A percentile compares a stretch with the other conserved stretches of the same genome.
These are phyloP conservation scores for Linurgus olivaceus DNA, from an alignment of 2,797 vertebrate genomes.

Conservation along the genomic window DNA sequence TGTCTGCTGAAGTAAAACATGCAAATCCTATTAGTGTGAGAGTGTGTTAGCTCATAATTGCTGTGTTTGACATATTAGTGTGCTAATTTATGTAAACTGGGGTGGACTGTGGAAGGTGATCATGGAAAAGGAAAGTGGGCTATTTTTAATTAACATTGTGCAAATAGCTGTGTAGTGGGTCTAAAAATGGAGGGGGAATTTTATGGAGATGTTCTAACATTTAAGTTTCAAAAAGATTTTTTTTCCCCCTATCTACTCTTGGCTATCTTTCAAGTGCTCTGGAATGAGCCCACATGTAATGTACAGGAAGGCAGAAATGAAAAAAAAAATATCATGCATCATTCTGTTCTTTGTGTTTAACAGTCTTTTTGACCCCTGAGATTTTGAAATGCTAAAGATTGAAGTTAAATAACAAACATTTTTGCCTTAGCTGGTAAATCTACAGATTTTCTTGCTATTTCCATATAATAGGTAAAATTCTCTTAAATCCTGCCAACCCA, in stretches of 20 bases:
- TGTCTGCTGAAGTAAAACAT: not conserved
- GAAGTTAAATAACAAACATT: not conserved
- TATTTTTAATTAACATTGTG: not conserved
- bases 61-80: not conserved
- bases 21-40: not conserved
- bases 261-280: not conserved
- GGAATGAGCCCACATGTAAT: not conserved
- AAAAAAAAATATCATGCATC: not conserved
- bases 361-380: not conserved
- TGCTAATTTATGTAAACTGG: slow-evolving; percentile 18
- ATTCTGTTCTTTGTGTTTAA: not conserved
- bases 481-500: not conserved
- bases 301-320: not conserved
- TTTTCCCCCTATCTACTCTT: not conserved
- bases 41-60: not conserved
- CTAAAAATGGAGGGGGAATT: not conserved
- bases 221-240: not conserved
- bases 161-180: not conserved
- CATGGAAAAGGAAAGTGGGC: not conserved
- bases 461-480: not conserved
- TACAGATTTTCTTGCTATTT: not conserved
- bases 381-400: not conserved
- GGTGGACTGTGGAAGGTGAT: not conserved
- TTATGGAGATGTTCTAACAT: not conserved
- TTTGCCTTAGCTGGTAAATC: not conserved